A percentile compares a stretch with the other conserved stretches of the same genome.
These are phyloP conservation scores for Aurelia sp. DNA, from an alignment of 30 jellyfish, hydroid and myxozoan species.

Conservation along the genomic window DNA sequence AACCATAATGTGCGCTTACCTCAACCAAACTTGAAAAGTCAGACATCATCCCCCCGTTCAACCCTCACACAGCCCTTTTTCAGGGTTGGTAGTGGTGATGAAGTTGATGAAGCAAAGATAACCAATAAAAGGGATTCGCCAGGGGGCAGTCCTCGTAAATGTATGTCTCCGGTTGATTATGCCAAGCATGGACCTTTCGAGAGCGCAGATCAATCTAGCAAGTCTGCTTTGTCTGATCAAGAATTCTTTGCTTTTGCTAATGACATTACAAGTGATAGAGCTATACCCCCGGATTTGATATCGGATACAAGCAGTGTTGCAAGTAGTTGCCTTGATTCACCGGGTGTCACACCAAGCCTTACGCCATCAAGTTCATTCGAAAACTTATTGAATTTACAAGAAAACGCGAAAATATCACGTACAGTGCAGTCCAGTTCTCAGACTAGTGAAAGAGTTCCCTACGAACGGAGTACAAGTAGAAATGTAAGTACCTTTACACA, in stretches of 20 bases:
- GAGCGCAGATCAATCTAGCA: constrained; percentile 2
- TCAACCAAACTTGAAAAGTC: background rate
- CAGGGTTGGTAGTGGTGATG: constrained; percentile 56
- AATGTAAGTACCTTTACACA: background rate
- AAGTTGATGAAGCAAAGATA: constrained; percentile 15
- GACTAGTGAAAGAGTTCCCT: constrained; percentile 8
- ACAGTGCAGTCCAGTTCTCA: constrained; percentile 14
- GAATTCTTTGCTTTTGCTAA: background rate
- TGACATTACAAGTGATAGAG: constrained; percentile 1
- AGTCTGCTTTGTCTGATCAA: background rate
- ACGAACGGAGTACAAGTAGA: constrained; percentile 19
- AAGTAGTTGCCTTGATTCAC: constrained; percentile 68
- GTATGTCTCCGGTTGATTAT: constrained; percentile 51
- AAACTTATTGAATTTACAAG: constrained; percentile 25
- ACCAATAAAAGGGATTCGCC: constrained; percentile 15
- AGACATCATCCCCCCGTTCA: constrained; percentile 1
- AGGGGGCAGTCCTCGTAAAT: constrained; percentile 66
- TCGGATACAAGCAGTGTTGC: constrained; percentile 71
- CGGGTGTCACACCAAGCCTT: constrained; percentile 67
- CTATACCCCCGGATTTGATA: constrained; percentile 50
- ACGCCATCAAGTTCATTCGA: constrained; percentile 82
- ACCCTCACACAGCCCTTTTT: constrained; percentile 21
- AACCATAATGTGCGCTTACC: background rate
- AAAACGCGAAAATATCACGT: constrained; percentile 9
- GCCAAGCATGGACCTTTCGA: constrained; percentile 7